Conservation (phyloP, 1,140 invertebrate species). For the Trinorchestia longiramus region DNA sequence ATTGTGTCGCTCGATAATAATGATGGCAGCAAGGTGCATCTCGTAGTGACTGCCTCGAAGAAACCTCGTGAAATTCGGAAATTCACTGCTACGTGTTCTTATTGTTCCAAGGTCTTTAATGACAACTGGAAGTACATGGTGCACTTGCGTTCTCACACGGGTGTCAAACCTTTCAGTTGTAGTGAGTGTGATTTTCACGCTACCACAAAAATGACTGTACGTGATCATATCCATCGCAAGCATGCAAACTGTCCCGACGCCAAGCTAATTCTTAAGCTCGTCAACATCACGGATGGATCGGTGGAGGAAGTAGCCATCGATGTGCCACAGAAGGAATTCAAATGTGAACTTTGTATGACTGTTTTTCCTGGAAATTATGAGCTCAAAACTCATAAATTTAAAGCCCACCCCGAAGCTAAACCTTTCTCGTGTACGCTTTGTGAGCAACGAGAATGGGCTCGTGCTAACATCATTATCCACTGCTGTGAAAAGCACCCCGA, state of each 20-base stretch:
- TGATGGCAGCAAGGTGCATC: constrained; percentile 65
- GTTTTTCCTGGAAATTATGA: constrained; percentile 64
- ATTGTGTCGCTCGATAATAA: constrained; percentile 65
- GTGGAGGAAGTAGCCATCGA: constrained; percentile 61
- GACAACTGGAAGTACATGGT: constrained; percentile 68
- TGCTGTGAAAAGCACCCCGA: constrained; percentile 61
- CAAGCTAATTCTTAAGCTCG: constrained; percentile 61
- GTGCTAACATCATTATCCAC: constrained; percentile 65
- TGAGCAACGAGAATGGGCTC: constrained; percentile 60
- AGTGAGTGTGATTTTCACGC: constrained; percentile 68
- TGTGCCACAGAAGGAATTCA: constrained; percentile 64
- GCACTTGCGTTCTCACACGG: constrained; percentile 71
- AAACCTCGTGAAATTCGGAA: constrained; percentile 58
- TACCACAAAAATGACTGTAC: constrained; percentile 71
- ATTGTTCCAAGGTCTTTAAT: constrained; percentile 65
- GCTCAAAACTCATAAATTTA: constrained; percentile 64
- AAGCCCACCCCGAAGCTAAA: constrained; percentile 57
- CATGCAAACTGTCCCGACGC: constrained; percentile 61
- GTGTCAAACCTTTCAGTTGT: constrained; percentile 69
- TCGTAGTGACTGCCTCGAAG: constrained; percentile 64
- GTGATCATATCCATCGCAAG: constrained; percentile 69
- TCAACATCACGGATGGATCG: constrained; percentile 62
- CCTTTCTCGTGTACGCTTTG: constrained; percentile 63
- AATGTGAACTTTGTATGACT: constrained; percentile 61
- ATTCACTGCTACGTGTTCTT: constrained; percentile 62